Percentiles rank a stretch among this genome's conserved stretches.
phyloP scores from a whole-genome alignment of 2,888 invertebrate genomes.

The Drosophila villosipedis region DNA sequence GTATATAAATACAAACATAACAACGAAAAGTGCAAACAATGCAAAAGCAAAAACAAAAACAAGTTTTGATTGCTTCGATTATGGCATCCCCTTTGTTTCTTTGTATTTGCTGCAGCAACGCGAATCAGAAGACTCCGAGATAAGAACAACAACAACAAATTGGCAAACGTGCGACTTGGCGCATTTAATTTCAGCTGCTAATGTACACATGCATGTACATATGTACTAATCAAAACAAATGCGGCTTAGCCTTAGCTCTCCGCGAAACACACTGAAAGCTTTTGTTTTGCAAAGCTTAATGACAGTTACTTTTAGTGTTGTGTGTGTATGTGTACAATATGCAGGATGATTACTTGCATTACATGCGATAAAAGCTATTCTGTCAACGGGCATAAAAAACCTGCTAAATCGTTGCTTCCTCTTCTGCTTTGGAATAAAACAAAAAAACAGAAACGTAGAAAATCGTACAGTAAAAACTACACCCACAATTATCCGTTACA shows the following conservation, averaged over 20 bases:
- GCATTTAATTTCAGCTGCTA: conserved; percentile 24
- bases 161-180: conserved; percentile 37
- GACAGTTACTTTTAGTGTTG: background rate
- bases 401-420: background rate
- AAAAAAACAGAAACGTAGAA: background rate
- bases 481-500: background rate
- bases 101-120: conserved; percentile 28
- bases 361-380: background rate
- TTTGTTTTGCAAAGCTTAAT: conserved; percentile 6
- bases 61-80: conserved; percentile 36
- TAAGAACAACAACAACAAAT: conserved; percentile 18
- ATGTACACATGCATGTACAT: background rate
- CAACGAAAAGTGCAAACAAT: conserved; percentile 1
- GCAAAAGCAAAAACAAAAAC: conserved; percentile 21
- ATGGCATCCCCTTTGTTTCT: conserved; percentile 33
- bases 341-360: background rate
- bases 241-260: conserved; percentile 13
- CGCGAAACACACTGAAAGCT: background rate
- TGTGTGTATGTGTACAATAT: background rate
- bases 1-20: background rate
- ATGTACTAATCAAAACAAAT: conserved; percentile 12
- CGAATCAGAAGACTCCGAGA: background rate
- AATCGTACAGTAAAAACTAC: background rate
- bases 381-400: background rate
- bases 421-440: background rate